Conservation (phyloP, 2,113 vertebrate species). For the Climacteris rufus region DNA sequence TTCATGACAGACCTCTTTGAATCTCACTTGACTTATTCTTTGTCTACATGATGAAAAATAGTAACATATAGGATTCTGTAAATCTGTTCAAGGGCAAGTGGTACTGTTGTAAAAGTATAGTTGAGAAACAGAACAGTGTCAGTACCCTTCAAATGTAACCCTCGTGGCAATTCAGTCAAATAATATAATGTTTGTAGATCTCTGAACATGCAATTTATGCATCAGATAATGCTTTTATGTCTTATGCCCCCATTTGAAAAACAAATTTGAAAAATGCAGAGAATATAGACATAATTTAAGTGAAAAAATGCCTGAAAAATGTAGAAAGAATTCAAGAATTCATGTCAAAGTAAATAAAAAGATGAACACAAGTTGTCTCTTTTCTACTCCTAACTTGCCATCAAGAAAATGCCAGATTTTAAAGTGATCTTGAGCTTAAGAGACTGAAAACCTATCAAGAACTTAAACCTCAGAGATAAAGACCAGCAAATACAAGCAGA, state of each 20-base stretch:
- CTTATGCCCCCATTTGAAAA: background rate
- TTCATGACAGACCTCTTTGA: slow-evolving; percentile 35
- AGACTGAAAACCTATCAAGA: background rate
- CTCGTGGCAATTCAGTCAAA: background rate
- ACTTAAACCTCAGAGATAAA: background rate
- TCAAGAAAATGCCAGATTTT: background rate
- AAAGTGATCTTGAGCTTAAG: background rate
- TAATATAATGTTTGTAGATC: background rate
- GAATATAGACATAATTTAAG: background rate
- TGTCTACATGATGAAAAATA: slow-evolving; percentile 45
- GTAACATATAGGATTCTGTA: slow-evolving; percentile 35
- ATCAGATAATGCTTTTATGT: background rate
- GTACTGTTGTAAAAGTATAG: background rate
- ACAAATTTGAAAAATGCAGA: background rate
- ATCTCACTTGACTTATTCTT: slow-evolving; percentile 41
- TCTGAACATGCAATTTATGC: background rate
- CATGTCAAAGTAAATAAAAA: background rate
- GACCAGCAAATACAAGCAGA: background rate
- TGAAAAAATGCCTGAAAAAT: background rate
- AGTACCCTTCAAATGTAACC: background rate
- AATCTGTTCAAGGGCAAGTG: slow-evolving; percentile 29
- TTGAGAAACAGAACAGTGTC: background rate
- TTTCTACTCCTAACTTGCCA: background rate
- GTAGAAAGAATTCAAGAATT: background rate
- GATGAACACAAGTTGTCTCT: background rate